phyloP scores from a whole-genome alignment of 2,888 invertebrate genomes.

The Empis livida region DNA sequence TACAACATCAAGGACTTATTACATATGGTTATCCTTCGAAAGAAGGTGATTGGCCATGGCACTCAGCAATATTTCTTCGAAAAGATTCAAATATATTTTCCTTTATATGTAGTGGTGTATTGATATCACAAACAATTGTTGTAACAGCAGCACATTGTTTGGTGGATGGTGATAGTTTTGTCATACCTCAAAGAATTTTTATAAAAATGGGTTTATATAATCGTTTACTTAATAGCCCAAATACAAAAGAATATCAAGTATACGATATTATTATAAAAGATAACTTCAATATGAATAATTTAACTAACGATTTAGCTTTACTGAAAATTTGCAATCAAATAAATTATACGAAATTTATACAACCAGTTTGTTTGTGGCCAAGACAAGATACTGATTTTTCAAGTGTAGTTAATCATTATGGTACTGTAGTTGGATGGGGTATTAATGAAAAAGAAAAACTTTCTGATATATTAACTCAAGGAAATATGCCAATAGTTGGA shows the following conservation, averaged over 20 bases:
- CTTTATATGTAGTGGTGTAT: slow-evolving; percentile 32
- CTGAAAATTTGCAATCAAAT: slow-evolving; percentile 27
- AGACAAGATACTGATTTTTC: slow-evolving; percentile 9
- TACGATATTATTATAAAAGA: slow-evolving; percentile 6
- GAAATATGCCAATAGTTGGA: slow-evolving; percentile 25
- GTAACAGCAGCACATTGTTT: slow-evolving; percentile 29
- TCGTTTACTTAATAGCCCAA: slow-evolving; percentile 25
- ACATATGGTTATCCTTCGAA: slow-evolving; percentile 28
- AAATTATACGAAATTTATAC: slow-evolving; percentile 26
- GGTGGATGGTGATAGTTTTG: slow-evolving; percentile 20
- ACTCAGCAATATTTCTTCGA: slow-evolving; percentile 26
- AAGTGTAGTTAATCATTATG: slow-evolving; percentile 10
- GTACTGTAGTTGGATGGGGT: slow-evolving; percentile 32
- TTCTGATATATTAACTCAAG: slow-evolving; percentile 21
- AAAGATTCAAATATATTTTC: neutral
- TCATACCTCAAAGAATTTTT: slow-evolving; percentile 21
- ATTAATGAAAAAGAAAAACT: slow-evolving; percentile 24
- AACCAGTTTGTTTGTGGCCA: slow-evolving; percentile 33
- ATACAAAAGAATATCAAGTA: slow-evolving; percentile 23
- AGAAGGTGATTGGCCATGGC: slow-evolving; percentile 38
- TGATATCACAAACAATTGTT: slow-evolving; percentile 27
- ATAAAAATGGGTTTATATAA: slow-evolving; percentile 32
- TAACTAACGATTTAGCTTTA: slow-evolving; percentile 27
- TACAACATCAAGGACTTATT: slow-evolving; percentile 20
- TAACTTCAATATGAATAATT: slow-evolving; percentile 2